Conservation (phyloP, 2,113 vertebrate species). For the Plestiodon gilberti region DNA sequence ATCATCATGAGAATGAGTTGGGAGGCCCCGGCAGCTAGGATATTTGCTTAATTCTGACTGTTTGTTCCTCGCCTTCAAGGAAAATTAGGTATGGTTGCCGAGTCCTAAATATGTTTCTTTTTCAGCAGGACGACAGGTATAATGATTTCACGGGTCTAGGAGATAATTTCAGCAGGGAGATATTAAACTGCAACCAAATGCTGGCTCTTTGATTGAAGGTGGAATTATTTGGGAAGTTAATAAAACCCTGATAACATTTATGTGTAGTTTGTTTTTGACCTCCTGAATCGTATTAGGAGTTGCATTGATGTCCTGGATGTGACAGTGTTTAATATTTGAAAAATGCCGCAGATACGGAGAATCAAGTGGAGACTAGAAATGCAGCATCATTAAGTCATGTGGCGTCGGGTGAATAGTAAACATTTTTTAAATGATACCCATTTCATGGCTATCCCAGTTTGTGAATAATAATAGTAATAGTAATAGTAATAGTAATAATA, state of each 20-base stretch:
- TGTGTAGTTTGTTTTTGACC: constrained; percentile 49
- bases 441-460: constrained; percentile 35
- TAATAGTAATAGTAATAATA: no score
- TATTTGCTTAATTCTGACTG: constrained; percentile 65
- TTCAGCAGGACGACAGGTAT: constrained; percentile 58
- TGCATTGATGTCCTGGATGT: constrained; percentile 31
- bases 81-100: constrained; percentile 61
- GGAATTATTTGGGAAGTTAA: constrained; percentile 53
- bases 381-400: constrained; percentile 35
- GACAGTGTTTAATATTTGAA: constrained; percentile 32
- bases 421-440: constrained; percentile 34
- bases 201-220: constrained; percentile 20
- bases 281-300: constrained; percentile 40
- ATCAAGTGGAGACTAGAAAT: constrained; percentile 14
- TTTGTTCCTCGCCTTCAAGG: constrained; percentile 67
- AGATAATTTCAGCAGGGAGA: constrained; percentile 59
- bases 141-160: constrained; percentile 58
- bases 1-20: constrained; percentile 63
- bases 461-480: no score
- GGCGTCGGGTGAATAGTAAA: constrained; percentile 13
- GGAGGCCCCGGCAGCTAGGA: constrained; percentile 48
- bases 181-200: constrained; percentile 40
- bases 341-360: constrained; percentile 19
- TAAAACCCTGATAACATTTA: constrained; percentile 47
- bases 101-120: constrained; percentile 58